phyloP scores from a whole-genome alignment of 2,797 vertebrate genomes.

The Saguinus oedipus region DNA sequence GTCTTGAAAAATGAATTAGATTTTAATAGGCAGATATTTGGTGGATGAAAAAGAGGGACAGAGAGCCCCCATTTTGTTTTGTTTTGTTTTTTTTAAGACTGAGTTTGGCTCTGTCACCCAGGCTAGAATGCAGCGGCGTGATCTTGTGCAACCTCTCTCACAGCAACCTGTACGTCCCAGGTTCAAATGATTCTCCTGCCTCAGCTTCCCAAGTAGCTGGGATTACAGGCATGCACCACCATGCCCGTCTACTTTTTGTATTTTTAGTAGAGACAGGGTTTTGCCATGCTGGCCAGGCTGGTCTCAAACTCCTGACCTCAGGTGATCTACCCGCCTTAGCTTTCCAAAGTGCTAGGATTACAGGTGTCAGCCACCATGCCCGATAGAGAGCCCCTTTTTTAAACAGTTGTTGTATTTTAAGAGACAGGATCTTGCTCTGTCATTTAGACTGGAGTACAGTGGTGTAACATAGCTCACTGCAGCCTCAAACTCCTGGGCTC shows the following conservation, averaged over 20 bases:
- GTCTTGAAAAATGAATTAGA: not conserved
- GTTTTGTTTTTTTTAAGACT: not conserved
- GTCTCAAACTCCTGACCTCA: not conserved
- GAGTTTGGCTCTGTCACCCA: not conserved
- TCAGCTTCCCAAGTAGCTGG: not conserved
- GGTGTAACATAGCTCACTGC: not conserved
- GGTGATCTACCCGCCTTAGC: not conserved
- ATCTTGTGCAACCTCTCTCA: not conserved
- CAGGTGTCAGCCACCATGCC: not conserved
- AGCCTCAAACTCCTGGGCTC: not conserved
- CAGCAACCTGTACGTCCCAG: not conserved
- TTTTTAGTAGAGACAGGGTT: not conserved
- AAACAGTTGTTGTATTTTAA: not conserved
- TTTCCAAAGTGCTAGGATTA: not conserved
- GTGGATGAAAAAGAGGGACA: not conserved
- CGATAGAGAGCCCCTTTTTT: not conserved
- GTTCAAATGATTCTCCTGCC: not conserved
- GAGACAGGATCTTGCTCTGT: not conserved
- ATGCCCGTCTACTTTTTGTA: accelerated
- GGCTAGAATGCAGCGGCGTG: not conserved
- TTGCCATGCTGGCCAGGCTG: not conserved
- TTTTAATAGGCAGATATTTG: not conserved
- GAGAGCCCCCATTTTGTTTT: not conserved
- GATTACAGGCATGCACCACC: not conserved
- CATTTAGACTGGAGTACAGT: not conserved